phyloP scores from a whole-genome alignment of 2,113 vertebrate species.

The Reinhardtius hippoglossoides region DNA sequence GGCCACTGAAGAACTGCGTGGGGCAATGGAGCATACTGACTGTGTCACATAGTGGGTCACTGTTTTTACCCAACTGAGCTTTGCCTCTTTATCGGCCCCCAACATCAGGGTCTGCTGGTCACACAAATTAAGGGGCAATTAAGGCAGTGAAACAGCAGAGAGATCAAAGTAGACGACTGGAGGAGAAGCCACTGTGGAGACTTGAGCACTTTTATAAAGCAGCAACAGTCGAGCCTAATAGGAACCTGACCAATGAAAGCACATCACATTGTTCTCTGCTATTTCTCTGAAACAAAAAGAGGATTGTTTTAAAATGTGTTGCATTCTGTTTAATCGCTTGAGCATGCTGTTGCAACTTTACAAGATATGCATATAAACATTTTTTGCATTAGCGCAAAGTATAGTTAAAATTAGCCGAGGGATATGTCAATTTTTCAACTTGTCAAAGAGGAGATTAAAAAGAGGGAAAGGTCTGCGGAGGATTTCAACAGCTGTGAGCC shows the following conservation, averaged over 20 bases:
- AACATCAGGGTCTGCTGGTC: slow-evolving; percentile 77
- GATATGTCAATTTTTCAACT: slow-evolving; percentile 32
- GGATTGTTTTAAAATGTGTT: slow-evolving; percentile 29
- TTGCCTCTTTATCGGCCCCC: slow-evolving; percentile 64
- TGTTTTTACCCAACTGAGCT: slow-evolving; percentile 74
- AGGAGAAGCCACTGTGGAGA: slow-evolving; percentile 56
- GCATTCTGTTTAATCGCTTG: background rate
- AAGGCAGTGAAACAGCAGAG: slow-evolving; percentile 66
- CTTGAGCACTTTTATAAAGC: slow-evolving; percentile 55
- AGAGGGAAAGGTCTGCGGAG: slow-evolving; percentile 29
- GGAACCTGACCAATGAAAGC: slow-evolving; percentile 56
- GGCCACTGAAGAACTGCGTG: slow-evolving; percentile 42
- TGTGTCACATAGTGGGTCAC: slow-evolving; percentile 64
- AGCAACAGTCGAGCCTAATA: slow-evolving; percentile 49
- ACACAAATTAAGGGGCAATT: slow-evolving; percentile 81
- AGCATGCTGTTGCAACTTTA: background rate
- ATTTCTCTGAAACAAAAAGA: slow-evolving; percentile 45
- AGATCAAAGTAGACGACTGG: slow-evolving; percentile 70
- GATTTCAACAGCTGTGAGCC: slow-evolving; percentile 36
- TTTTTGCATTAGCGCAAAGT: slow-evolving; percentile 14
- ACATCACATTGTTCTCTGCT: slow-evolving; percentile 37
- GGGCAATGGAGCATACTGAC: slow-evolving; percentile 57
- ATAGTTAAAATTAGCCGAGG: background rate
- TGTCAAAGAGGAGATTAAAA: slow-evolving; percentile 50
- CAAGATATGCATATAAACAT: background rate